Evolutionary conservation across 2,113 vertebrate genomes (phyloP).

Genomic region (Daboia siamensis): DNA sequence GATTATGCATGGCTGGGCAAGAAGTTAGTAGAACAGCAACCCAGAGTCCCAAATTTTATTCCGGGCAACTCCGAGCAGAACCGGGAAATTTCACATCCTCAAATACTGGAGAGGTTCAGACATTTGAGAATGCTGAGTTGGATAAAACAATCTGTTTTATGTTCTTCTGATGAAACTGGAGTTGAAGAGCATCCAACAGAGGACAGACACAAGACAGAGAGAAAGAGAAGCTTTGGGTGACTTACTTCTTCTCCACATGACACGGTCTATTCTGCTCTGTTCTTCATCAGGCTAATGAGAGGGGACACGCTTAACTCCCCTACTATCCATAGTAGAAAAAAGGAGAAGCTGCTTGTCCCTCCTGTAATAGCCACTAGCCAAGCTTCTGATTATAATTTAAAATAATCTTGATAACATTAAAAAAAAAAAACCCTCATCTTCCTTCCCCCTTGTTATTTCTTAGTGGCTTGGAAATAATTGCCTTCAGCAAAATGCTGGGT

Average conservation of each 20-base stretch:
- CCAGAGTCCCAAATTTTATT: background rate
- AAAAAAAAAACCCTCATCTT: background rate
- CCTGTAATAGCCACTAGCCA: background rate
- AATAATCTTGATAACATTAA: background rate
- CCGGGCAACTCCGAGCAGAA: background rate
- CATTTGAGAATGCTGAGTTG: background rate
- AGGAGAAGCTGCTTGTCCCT: background rate
- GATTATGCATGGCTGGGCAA: background rate
- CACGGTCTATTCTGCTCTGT: background rate
- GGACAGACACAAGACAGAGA: background rate
- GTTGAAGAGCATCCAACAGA: background rate
- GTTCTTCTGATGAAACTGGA: background rate
- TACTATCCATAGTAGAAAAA: background rate
- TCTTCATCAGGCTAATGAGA: background rate
- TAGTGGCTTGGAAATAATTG: background rate
- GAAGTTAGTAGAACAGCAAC: background rate
- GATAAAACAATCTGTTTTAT: background rate
- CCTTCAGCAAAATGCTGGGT: background rate
- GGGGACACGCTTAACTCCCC: background rate
- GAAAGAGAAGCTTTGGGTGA: background rate
- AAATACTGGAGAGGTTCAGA: background rate
- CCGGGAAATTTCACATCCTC: background rate
- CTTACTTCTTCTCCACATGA: background rate
- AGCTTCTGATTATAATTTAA: background rate
- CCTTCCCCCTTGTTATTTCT: background rate